Conservation (phyloP, 2,888 invertebrate species). For the Tipula helvola region DNA sequence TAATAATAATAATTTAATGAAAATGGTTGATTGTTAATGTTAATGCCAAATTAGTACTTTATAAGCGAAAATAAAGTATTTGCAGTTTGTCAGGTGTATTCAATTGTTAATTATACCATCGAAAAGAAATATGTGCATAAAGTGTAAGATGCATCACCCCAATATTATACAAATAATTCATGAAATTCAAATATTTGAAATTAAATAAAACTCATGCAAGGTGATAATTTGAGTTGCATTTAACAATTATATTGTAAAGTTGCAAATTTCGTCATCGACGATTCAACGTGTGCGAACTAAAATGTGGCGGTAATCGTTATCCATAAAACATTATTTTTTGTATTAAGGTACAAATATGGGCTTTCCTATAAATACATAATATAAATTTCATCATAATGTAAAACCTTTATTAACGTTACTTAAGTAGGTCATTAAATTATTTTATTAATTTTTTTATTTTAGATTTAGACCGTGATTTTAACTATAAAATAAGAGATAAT, state of each 20-base stretch:
- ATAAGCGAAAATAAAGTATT: neutral
- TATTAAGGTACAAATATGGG: too few species aligned
- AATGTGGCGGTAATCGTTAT: too few species aligned
- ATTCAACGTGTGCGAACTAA: neutral
- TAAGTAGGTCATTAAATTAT: too few species aligned
- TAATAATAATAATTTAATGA: neutral
- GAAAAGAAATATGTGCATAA: neutral
- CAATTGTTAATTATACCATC: neutral
- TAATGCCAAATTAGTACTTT: neutral
- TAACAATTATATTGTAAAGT: neutral
- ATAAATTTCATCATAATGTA: too few species aligned
- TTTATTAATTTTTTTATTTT: too few species aligned
- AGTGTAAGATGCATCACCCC: neutral
- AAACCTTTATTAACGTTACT: too few species aligned
- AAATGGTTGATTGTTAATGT: neutral
- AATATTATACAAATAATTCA: neutral
- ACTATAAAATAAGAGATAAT: too few species aligned
- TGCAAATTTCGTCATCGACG: neutral
- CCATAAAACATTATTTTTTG: too few species aligned
- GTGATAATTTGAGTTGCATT: neutral
- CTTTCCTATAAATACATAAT: too few species aligned
- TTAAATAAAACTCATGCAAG: neutral
- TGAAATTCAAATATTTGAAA: neutral
- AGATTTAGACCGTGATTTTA: too few species aligned
- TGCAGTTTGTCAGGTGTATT: neutral